Evolutionary conservation across 2,797 vertebrate genomes (phyloP).

Genomic region (Notolabrus celidotus): DNA sequence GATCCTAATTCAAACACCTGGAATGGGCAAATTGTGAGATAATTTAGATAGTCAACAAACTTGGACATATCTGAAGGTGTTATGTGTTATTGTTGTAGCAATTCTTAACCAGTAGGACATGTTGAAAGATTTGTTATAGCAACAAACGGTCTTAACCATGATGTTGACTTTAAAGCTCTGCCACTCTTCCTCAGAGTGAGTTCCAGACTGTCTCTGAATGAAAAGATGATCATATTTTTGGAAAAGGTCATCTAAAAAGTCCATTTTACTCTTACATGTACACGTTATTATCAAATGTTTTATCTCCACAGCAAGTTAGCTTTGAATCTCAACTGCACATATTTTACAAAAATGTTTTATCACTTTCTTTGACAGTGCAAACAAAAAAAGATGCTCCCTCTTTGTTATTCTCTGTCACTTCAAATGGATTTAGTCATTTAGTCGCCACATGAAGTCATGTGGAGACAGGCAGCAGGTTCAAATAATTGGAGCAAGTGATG

Average conservation of each 20-base stretch:
- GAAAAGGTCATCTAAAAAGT: slow-evolving; percentile 16
- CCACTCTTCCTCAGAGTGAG: neutral
- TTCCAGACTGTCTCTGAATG: neutral
- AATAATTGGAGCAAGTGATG: slow-evolving; percentile 52
- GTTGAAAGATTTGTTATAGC: neutral
- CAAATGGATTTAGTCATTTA: slow-evolving; percentile 65
- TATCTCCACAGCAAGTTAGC: neutral
- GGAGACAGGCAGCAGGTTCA: slow-evolving; percentile 58
- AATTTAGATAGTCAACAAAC: neutral
- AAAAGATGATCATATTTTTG: slow-evolving; percentile 9
- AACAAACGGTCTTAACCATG: neutral
- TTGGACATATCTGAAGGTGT: slow-evolving; percentile 2
- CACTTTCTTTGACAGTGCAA: slow-evolving; percentile 5
- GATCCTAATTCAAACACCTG: too few species aligned
- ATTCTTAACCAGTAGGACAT: slow-evolving; percentile 4
- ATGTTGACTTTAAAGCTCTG: neutral
- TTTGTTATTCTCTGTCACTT: slow-evolving; percentile 54
- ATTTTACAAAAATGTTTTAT: slow-evolving; percentile 3
- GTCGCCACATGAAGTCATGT: slow-evolving; percentile 46
- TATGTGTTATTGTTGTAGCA: slow-evolving; percentile 1
- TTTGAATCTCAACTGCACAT: neutral
- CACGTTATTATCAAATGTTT: neutral
- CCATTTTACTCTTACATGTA: neutral
- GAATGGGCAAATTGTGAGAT: too few species aligned
- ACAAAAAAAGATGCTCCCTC: slow-evolving; percentile 12